Evolutionary conservation across 2,888 invertebrate species (phyloP).

Genomic region (Pristionchus arcanus): DNA sequence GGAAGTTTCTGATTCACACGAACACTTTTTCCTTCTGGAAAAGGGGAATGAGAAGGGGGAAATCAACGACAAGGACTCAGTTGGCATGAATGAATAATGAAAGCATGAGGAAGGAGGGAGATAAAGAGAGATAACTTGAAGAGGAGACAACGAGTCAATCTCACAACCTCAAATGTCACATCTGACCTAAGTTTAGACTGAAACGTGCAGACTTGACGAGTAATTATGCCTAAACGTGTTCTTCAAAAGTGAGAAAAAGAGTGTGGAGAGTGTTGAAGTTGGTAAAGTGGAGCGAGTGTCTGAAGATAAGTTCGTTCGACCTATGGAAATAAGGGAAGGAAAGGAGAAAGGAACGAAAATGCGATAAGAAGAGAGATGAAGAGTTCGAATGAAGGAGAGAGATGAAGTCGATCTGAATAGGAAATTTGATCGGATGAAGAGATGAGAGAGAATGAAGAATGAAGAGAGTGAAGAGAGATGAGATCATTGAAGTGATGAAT

Average conservation of each 20-base stretch:
- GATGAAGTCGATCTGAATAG: background rate
- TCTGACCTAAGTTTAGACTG: background rate
- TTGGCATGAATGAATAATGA: background rate
- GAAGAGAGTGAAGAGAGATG: conserved; percentile 17
- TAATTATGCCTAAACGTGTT: background rate
- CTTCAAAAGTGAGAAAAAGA: background rate
- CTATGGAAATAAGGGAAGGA: conserved; percentile 37
- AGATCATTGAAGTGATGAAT: background rate
- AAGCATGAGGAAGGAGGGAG: background rate
- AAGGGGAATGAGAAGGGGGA: background rate
- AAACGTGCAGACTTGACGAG: background rate
- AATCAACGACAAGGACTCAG: background rate
- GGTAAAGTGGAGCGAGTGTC: background rate
- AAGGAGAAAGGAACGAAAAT: conserved; percentile 11
- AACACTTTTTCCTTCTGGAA: background rate
- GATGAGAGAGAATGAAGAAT: background rate
- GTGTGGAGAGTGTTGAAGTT: conserved; percentile 22
- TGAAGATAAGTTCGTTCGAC: conserved; percentile 22
- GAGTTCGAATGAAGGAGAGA: background rate
- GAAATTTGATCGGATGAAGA: conserved; percentile 18
- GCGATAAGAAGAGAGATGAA: background rate
- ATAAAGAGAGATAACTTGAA: background rate
- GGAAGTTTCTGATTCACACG: background rate
- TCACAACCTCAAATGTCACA: background rate
- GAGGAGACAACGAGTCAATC: conserved; percentile 13